phyloP scores from a whole-genome alignment of 2,113 vertebrate genomes.

The Camarhynchus parvulus region DNA sequence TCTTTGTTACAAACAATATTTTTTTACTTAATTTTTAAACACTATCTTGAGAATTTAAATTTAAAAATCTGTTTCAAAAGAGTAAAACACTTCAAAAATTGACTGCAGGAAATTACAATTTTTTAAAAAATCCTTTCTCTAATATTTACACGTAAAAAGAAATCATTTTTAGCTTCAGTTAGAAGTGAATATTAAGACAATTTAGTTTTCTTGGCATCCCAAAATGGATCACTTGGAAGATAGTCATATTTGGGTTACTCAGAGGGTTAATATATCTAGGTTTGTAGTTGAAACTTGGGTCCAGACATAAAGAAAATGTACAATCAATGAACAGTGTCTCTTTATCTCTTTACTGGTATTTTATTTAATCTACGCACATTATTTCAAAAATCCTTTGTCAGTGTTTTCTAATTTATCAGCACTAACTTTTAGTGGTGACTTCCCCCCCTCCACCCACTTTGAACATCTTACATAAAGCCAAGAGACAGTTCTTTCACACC shows the following conservation, averaged over 20 bases:
- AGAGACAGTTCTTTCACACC: neutral
- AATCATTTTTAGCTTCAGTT: neutral
- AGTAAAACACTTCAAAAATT: neutral
- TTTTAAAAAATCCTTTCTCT: neutral
- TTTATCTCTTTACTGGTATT: neutral
- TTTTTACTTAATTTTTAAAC: neutral
- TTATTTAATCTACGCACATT: neutral
- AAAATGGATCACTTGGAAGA: neutral
- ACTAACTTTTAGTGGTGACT: neutral
- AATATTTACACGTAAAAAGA: neutral
- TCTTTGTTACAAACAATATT: rapidly evolving
- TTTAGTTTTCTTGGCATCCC: neutral
- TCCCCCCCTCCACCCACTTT: rapidly evolving
- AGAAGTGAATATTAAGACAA: neutral
- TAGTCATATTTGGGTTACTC: neutral
- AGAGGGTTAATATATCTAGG: neutral
- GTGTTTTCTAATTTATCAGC: neutral
- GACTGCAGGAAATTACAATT: neutral
- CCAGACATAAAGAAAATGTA: neutral
- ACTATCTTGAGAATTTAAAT: neutral
- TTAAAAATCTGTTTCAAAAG: neutral
- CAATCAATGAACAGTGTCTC: neutral
- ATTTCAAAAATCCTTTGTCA: neutral
- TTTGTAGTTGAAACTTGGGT: neutral
- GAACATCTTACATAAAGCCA: neutral